Evolutionary conservation across 1,140 invertebrate genomes (phyloP).

Genomic region (Brachionus calyciflorus): DNA sequence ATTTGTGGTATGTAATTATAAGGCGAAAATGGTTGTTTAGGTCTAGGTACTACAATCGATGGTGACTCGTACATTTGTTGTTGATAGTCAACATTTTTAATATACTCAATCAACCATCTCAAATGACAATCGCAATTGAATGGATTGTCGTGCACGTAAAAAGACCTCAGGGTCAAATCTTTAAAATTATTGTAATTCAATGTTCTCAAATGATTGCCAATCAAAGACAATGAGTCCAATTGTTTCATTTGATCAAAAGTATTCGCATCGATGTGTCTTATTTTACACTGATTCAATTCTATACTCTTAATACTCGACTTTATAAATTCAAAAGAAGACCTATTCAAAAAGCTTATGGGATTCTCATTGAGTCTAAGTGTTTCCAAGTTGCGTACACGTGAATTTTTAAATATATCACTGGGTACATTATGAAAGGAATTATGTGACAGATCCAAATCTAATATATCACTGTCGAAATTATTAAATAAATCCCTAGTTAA

Average conservation of each 20-base stretch:
- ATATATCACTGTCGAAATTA: neutral
- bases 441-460: slow-evolving; percentile 22
- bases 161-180: neutral
- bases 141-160: slow-evolving; percentile 35
- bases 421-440: slow-evolving; percentile 28
- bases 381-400: neutral
- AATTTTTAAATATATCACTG: neutral
- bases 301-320: neutral
- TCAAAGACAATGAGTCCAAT: slow-evolving; percentile 9
- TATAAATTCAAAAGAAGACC: neutral
- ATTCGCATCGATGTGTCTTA: neutral
- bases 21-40: neutral
- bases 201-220: slow-evolving; percentile 22
- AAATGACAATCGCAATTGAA: slow-evolving; percentile 35
- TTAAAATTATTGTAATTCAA: neutral
- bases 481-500: neutral
- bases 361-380: neutral
- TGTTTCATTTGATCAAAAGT: slow-evolving; percentile 19
- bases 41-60: neutral
- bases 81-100: slow-evolving; percentile 26
- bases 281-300: slow-evolving; percentile 30
- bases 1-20: neutral
- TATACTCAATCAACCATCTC: slow-evolving; percentile 23
- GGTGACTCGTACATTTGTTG: slow-evolving; percentile 10
- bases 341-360: neutral